Conservation (phyloP, 2,888 invertebrate species). For the Drosophila setosimentum region DNA sequence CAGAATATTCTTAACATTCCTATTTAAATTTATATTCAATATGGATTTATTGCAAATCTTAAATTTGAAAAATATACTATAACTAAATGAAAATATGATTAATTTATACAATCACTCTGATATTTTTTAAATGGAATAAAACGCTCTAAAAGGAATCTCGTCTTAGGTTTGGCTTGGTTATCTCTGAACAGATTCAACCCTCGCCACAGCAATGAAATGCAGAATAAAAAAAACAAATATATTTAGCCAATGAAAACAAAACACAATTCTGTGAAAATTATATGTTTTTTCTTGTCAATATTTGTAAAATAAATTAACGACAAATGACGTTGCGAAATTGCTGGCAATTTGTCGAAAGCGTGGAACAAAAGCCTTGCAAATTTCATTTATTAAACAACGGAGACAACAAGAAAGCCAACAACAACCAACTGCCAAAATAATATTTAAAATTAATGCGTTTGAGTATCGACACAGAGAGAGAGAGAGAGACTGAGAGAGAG, state of each 20-base stretch:
- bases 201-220: not conserved
- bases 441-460: slow-evolving; percentile 78
- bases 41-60: not conserved
- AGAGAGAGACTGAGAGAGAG: not conserved
- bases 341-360: slow-evolving; percentile 73
- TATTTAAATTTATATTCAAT: not conserved
- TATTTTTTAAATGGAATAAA: not conserved
- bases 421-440: slow-evolving; percentile 73
- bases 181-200: not conserved
- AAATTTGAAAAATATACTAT: not conserved
- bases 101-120: not conserved
- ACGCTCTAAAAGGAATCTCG: not conserved
- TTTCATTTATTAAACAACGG: slow-evolving; percentile 65
- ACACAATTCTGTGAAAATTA: not conserved
- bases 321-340: slow-evolving; percentile 65
- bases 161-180: not conserved
- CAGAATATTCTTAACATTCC: no score
- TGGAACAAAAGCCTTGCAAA: slow-evolving; percentile 59
- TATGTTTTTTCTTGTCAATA: not conserved
- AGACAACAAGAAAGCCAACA: slow-evolving; percentile 9
- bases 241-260: not conserved
- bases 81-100: accelerated
- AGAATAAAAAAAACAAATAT: not conserved
- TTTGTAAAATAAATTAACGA: slow-evolving; percentile 55
- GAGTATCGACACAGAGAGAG: slow-evolving; percentile 13